Evolutionary conservation across 1,140 invertebrate species (phyloP).

Genomic region (Lepidurus apus): DNA sequence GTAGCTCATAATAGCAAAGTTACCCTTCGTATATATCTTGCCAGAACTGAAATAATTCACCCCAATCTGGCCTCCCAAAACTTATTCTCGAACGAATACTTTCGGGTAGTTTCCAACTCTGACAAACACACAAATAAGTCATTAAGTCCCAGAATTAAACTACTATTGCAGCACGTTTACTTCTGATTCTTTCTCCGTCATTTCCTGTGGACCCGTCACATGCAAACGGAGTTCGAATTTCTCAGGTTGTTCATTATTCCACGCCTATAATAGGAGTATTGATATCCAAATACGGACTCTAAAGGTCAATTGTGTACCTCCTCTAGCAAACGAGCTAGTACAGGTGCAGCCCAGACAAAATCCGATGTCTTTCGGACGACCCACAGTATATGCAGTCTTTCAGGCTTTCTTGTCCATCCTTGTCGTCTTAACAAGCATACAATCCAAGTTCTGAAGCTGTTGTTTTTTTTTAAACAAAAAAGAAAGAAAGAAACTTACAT

Average conservation of each 20-base stretch:
- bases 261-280: background rate
- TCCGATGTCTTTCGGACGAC: background rate
- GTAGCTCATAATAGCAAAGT: background rate
- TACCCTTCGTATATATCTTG: slow-evolving; percentile 6
- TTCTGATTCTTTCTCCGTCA: background rate
- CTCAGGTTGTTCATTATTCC: slow-evolving; percentile 8
- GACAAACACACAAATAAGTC: background rate
- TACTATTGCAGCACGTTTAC: background rate
- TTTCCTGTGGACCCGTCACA: background rate
- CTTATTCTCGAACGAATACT: slow-evolving; percentile 16
- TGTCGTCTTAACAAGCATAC: slow-evolving; percentile 13
- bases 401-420: slow-evolving; percentile 26
- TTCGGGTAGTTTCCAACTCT: background rate
- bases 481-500: slow-evolving; percentile 25
- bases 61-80: slow-evolving; percentile 9
- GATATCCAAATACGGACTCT: background rate
- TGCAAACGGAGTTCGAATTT: slow-evolving; percentile 17
- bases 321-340: slow-evolving; percentile 19
- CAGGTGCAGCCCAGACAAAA: slow-evolving; percentile 23
- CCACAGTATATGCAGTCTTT: slow-evolving; percentile 26
- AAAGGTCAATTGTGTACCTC: background rate
- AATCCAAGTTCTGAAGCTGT: background rate
- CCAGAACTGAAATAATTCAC: slow-evolving; percentile 19
- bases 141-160: background rate
- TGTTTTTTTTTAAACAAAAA: background rate